These are phyloP conservation scores for Megathymus violae DNA, from an alignment of 1,140 invertebrate genomes.

Conservation along the genomic window DNA sequence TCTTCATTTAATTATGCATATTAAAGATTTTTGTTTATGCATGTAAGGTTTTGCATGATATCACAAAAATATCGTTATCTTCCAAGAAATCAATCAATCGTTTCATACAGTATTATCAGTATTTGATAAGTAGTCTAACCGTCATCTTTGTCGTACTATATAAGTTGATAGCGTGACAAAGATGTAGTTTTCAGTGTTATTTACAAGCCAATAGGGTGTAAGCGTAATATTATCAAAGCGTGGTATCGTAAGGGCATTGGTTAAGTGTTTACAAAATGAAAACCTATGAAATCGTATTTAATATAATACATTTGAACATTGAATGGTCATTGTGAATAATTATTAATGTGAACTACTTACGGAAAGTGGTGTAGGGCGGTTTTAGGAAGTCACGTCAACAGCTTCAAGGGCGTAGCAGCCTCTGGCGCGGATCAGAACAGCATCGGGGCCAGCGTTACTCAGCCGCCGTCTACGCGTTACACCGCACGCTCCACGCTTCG, in stretches of 20 bases:
- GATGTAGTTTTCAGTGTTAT: constrained; percentile 9
- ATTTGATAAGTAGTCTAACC: constrained; percentile 53
- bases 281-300: too few relatives aligned
- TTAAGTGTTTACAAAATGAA: background rate
- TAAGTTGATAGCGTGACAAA: background rate
- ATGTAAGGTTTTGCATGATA: too few relatives aligned
- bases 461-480: constrained; percentile 53
- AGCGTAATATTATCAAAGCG: constrained; percentile 2
- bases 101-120: constrained; percentile 54
- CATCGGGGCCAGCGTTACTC: constrained; percentile 53
- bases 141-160: constrained; percentile 59
- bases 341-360: background rate
- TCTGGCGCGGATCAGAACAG: constrained; percentile 46
- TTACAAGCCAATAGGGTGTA: constrained; percentile 2
- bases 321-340: too few relatives aligned
- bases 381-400: constrained; percentile 36
- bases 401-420: constrained; percentile 68
- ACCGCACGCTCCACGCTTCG: constrained; percentile 52
- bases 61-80: constrained; percentile 36
- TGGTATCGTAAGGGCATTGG: background rate
- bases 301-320: too few relatives aligned
- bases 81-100: constrained; percentile 57
- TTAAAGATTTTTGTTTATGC: too few relatives aligned
- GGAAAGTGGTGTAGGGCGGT: constrained; percentile 29
- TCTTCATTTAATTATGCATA: too few relatives aligned